Evolutionary conservation across 1,140 invertebrate species (phyloP).

Genomic region (Drosophila ficusphila): DNA sequence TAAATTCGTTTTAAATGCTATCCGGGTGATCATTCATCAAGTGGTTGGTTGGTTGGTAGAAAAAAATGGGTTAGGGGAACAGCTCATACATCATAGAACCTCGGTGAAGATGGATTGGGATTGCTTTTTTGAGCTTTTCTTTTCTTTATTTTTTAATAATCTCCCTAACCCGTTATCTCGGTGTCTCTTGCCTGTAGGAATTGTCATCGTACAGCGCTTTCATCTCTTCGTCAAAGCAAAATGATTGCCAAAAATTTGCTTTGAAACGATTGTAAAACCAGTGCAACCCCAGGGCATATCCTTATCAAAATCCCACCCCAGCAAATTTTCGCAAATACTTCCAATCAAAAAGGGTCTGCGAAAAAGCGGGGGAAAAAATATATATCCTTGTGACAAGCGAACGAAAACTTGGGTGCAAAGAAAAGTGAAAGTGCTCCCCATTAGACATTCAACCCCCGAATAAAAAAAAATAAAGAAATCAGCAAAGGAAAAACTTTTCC

Average conservation of each 20-base stretch:
- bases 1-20: constrained; percentile 41
- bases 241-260: constrained; percentile 68
- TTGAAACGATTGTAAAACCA: constrained; percentile 56
- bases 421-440: constrained; percentile 71
- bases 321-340: constrained; percentile 34
- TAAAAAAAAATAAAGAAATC: constrained; percentile 11
- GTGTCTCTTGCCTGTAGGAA: constrained; percentile 45
- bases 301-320: constrained; percentile 17
- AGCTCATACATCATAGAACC: background rate
- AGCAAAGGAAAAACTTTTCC: constrained; percentile 25
- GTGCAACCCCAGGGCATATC: constrained; percentile 57
- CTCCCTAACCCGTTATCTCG: constrained; percentile 25
- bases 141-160: background rate
- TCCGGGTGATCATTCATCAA: constrained; percentile 57
- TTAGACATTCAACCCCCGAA: constrained; percentile 59
- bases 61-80: constrained; percentile 34
- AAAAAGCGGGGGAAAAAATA: constrained; percentile 19
- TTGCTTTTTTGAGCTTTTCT: background rate
- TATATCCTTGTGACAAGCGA: constrained; percentile 60
- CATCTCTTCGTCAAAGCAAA: constrained; percentile 57
- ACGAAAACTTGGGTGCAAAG: constrained; percentile 60
- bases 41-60: background rate
- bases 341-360: constrained; percentile 64
- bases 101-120: background rate
- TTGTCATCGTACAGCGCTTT: constrained; percentile 49